Evolutionary conservation across 2,113 vertebrate genomes (phyloP).

Genomic region (Pygathrix nemaeus): DNA sequence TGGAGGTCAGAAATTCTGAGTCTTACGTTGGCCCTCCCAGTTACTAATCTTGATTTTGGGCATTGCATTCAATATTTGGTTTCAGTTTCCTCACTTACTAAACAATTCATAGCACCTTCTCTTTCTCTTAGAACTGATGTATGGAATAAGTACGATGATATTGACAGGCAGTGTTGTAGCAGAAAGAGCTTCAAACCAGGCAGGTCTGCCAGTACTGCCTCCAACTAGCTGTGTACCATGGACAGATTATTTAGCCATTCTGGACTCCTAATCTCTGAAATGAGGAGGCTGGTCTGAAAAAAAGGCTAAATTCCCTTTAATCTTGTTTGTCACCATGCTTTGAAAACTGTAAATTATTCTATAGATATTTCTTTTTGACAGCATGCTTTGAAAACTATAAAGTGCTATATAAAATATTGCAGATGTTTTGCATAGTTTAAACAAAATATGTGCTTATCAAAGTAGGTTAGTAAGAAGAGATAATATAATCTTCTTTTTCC

Average conservation of each 20-base stretch:
- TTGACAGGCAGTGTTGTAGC: background rate
- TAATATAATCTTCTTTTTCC: background rate
- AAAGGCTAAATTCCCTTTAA: background rate
- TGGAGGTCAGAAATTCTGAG: background rate
- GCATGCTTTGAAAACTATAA: background rate
- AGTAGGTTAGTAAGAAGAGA: background rate
- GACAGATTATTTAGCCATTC: background rate
- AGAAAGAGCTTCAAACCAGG: background rate
- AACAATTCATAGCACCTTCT: background rate
- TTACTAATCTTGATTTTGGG: background rate
- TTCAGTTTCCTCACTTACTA: background rate
- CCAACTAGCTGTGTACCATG: fast-evolving
- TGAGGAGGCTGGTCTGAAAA: background rate
- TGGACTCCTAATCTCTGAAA: background rate
- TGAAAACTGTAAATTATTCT: background rate
- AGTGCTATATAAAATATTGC: background rate
- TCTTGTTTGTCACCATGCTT: background rate
- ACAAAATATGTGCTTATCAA: background rate
- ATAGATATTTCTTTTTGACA: background rate
- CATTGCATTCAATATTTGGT: background rate
- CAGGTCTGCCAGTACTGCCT: background rate
- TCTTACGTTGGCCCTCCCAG: background rate
- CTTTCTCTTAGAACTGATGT: background rate
- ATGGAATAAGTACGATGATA: background rate
- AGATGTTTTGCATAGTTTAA: background rate